phyloP scores from a whole-genome alignment of 2,797 vertebrate genomes.

The Anabas testudineus region DNA sequence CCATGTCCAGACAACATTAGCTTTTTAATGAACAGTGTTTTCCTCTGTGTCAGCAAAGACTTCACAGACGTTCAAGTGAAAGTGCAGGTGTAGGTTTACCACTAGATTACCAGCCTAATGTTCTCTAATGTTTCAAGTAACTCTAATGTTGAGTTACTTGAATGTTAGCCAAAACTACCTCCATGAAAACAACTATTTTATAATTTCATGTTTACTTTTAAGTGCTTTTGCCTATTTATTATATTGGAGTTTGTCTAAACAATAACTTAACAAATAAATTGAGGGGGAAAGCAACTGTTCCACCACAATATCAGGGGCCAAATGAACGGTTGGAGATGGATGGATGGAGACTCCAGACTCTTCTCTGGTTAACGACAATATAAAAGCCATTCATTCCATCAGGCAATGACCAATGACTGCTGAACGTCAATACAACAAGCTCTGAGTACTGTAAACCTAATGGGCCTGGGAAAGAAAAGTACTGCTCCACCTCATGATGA shows the following conservation, averaged over 20 bases:
- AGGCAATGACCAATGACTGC: constrained; percentile 41
- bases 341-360: constrained; percentile 35
- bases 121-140: too few species aligned
- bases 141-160: neutral
- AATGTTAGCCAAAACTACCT: neutral
- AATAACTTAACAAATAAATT: neutral
- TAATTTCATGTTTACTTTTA: too few species aligned
- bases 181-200: neutral
- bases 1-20: neutral
- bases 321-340: too few species aligned
- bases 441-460: constrained; percentile 65
- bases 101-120: too few species aligned
- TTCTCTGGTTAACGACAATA: constrained; percentile 39
- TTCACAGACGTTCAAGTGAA: neutral
- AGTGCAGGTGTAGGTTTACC: neutral
- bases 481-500: constrained; percentile 43
- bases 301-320: neutral
- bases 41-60: neutral
- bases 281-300: neutral
- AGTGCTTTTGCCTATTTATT: neutral
- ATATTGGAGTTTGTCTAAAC: neutral
- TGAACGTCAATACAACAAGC: constrained; percentile 61
- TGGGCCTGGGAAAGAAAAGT: constrained; percentile 62
- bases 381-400: constrained; percentile 47
- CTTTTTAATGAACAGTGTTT: neutral